A percentile compares a stretch with the other conserved stretches of the same genome.
These are phyloP conservation scores for Cephus sareptanus DNA, from an alignment of 2,888 invertebrate genomes.

Conservation along the genomic window DNA sequence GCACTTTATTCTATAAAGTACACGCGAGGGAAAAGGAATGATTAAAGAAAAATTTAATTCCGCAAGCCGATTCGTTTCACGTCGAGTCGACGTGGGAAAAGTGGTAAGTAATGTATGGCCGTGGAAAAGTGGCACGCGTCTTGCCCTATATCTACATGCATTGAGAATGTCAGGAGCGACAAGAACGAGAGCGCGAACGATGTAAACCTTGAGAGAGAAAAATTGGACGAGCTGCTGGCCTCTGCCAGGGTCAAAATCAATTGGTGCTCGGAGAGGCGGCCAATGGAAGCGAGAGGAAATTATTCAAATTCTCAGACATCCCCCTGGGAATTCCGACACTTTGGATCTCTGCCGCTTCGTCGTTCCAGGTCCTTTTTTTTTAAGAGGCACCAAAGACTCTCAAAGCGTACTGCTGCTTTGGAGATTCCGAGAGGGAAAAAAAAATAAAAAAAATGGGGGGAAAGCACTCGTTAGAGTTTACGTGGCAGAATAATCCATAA, in stretches of 20 bases:
- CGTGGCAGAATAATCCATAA: not conserved
- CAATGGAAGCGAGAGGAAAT: not conserved
- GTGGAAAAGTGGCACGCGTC: not conserved
- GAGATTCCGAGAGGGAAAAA: not conserved
- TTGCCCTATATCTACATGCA: not conserved
- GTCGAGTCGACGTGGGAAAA: not conserved
- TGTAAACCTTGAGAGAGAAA: not conserved
- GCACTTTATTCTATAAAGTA: not conserved
- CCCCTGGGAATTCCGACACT: constrained; percentile 5
- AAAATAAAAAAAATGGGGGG: not conserved
- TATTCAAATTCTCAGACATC: constrained; percentile 9
- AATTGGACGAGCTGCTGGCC: not conserved
- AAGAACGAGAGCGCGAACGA: not conserved
- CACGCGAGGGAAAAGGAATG: not conserved
- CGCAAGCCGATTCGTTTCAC: not conserved
- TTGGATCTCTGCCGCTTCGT: not conserved
- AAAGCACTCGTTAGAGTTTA: not conserved
- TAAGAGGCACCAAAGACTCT: not conserved
- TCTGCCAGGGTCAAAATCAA: not conserved
- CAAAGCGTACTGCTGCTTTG: not conserved
- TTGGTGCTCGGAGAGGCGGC: not conserved
- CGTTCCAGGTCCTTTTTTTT: not conserved
- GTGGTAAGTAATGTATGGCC: not conserved
- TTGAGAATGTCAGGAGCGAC: not conserved
- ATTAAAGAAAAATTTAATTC: not conserved